Evolutionary conservation across 92 coral and sea anemone species (phyloP), one percentile per base, ranked within the genome.

Genomic region (Micromussa lordhowensis): DNA sequence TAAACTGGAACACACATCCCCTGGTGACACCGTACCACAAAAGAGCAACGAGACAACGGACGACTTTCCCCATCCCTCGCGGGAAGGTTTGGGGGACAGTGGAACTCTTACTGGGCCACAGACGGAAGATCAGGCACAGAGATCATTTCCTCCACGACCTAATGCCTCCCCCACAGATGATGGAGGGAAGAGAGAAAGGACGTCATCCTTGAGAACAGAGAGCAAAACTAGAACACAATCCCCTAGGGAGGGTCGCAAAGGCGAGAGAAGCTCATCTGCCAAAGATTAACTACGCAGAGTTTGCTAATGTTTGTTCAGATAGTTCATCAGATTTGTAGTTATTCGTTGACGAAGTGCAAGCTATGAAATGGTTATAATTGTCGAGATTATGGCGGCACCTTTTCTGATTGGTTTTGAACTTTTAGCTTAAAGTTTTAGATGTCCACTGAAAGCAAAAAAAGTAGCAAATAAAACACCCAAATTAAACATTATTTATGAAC

Each of bases 191-290:
- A 49, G 51, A 15, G 79, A 51, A 24, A 83, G 69, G 72, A 6
- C 79, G 19, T 70, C 87, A 71, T 83, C 86, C 35, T 16, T 64
- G 28, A 68, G 36, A 82, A 44, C 28, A 29, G 68, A n/a, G 29
- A 29, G 2, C 35, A 30, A 34, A 48, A 83, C 68, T 69, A 83
- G 69, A 73, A 83, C 87, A 49, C 48, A 51, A 53, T 70, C 68
- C 55, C 87, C 87, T 0, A 83, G 68, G 79, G 87, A 70, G 34
- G 70, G 79, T 83, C 38, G 51, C 15, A 83, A 24, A 10, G 87
- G 66, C 26, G 51, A 83, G 69, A 48, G 68, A n/a, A 19, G 78
- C 12, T 49, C 79, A 19, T 83, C 79, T 14, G 79, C 71, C 68
- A 83, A 83, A 22, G 21, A 70, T 34, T 61, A 12, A 64, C 26